Base-by-base conservation (phyloP, 2,113 vertebrate genomes). In the Pithys albifrons region DNA sequence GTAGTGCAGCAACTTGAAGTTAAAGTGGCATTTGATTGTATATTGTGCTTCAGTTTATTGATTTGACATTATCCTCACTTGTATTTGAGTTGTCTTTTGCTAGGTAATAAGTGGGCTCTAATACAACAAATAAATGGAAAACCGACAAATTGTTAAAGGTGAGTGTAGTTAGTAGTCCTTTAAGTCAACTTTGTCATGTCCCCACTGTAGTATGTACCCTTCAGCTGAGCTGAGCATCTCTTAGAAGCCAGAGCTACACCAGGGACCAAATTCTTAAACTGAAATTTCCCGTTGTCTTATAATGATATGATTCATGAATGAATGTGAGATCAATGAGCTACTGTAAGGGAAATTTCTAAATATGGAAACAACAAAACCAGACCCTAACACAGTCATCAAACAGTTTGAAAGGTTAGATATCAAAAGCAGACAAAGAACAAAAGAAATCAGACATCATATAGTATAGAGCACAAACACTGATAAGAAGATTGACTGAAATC, bases 341-440 rank as follows among this genome's bases (percentile, higher is more conserved):
- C 49, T 64, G 35, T 74, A 88, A 85, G 28, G 39, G 71, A 35
- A 58, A 59, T 46, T 85, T 88, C 61, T 41, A 66, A 93, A 88
- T 86, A 79, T 16, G 29, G 24, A 87, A 94, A 24, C 71, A 89
- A 62, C 65, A 70, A 84, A 84, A 84, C 2, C 65, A 81, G 69
- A 81, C 22, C 29, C 17, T 91, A 78, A 48, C 41, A 49, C 19
- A 66, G 66, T 46, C 66, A 78, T 74, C 0, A 0, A 84, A 57
- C 10, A 37, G 55, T 86, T 81, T 55, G 54, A 93, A 87, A 80
- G 87, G 79, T 57, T 43, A 62, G 84, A 51, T 91, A 69, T 64
- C 67, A 77, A 85, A 93, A 95, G 48, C 64, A 95, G 43, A 64
- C 79, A 37, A 85, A 81, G 88, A 82, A 62, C 55, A 77, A 89